A percentile compares a stretch with the other conserved stretches of the same genome.
Evolutionary conservation across 2,888 invertebrate genomes (phyloP).

Genomic region (Caenorhabditis wallacei): DNA sequence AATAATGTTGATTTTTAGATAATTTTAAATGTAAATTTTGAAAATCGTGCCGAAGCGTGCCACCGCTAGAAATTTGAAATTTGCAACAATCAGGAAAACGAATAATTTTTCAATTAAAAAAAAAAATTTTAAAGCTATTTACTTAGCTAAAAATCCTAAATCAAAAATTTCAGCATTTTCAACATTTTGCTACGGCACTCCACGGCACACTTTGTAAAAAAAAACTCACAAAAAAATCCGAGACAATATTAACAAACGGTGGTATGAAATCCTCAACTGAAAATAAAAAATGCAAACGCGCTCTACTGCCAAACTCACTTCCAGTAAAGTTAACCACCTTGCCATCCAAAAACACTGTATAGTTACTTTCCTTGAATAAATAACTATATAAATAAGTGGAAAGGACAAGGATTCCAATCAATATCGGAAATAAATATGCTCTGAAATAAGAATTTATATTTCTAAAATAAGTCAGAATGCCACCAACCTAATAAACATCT

Average conservation of each 20-base stretch:
- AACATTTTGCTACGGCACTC: no score
- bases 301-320: slow-evolving; percentile 26
- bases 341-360: slow-evolving; percentile 32
- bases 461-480: not conserved
- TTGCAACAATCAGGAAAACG: no score
- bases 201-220: no score
- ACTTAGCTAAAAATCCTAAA: no score
- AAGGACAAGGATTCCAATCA: slow-evolving; percentile 3
- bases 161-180: no score
- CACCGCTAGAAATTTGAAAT: no score
- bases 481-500: slow-evolving; percentile 9
- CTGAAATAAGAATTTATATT: slow-evolving; percentile 10
- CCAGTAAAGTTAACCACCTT: slow-evolving; percentile 41
- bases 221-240: slow-evolving; percentile 46
- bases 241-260: slow-evolving; percentile 54
- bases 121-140: no score
- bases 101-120: not conserved
- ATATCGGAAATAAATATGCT: slow-evolving; percentile 3
- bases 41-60: no score
- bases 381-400: slow-evolving; percentile 42
- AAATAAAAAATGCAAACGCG: no score
- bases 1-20: no score
- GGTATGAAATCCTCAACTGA: slow-evolving; percentile 59
- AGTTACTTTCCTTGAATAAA: slow-evolving; percentile 28
- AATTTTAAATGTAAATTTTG: no score